Base-by-base conservation (phyloP, 2,113 vertebrate species). In the Chloroceryle aenea region DNA sequence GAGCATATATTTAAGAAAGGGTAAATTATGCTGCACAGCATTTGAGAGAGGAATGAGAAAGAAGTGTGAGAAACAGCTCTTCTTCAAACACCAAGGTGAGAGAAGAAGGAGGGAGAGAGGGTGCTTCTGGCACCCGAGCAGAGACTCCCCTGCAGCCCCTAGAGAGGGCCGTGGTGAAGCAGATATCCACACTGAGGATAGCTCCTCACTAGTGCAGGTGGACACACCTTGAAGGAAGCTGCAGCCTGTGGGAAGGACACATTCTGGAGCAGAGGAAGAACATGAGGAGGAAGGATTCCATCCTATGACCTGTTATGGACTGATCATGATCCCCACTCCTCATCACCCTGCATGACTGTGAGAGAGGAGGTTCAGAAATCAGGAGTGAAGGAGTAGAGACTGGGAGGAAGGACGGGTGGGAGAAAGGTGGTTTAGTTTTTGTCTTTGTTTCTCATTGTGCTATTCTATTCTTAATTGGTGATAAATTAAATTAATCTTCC, bases 171-270 rank as follows among this genome's bases (percentile, higher is more conserved):
- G 11, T 32, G 27, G 22, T 71, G 56, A 82, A 78, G 47, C 38
- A 67, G 29, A 42, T 78, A 67, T 9, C 55, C 18, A 30, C 32
- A 2, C 16, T 38, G 66, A 4, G 25, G 2, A 56, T 32, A 17
- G 26, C 11, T 3, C 14, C 7, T n/a, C 14, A 5, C 3, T 4
- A 3, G 26, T 45, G 29, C 1, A 0, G 21, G 20, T 26, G 6
- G 18, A 38, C 14, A 6, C 42, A 36, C 16, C 17, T 40, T 59
- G 32, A 59, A 34, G 38, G 17, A 75, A 90, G 38, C 19, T 75
- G 7, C 30, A 67, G 20, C 5, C 40, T 29, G 9, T 55, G 17
- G 48, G 27, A 80, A 76, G 26, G 14, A 32, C 10, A 3, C 12
- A 6, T 1, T 3, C 7, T 59, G 34, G n/a, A 83, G 34, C 15